Evolutionary conservation across 2,797 vertebrate species (phyloP).

Genomic region (Spinus olivaceus): DNA sequence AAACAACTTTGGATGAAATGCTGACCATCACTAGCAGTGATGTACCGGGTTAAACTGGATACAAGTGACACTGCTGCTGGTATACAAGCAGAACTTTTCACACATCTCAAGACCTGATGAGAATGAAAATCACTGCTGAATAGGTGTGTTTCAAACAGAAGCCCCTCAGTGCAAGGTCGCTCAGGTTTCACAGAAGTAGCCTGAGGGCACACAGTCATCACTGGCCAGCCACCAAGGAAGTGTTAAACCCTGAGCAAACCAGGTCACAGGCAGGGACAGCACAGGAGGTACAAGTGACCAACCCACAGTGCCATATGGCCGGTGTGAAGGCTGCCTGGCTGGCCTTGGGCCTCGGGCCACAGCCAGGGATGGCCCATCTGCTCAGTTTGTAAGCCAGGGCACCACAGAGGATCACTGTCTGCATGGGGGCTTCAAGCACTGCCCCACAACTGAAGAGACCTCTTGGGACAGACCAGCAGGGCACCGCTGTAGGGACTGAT

Average conservation of each 20-base stretch:
- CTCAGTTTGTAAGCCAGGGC: not conserved
- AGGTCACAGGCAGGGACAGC: not conserved
- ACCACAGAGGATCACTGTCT: fast-evolving
- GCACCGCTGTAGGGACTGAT: fast-evolving
- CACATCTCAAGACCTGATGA: fast-evolving
- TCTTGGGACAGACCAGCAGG: fast-evolving
- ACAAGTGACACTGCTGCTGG: not conserved
- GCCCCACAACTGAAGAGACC: not conserved
- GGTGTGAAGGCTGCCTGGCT: fast-evolving
- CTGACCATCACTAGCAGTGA: not conserved
- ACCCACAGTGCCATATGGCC: not conserved
- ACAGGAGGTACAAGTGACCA: not conserved
- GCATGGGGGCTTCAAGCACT: fast-evolving
- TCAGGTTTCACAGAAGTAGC: not conserved
- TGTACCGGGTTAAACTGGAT: not conserved
- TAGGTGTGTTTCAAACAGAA: not conserved
- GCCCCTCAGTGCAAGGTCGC: not conserved
- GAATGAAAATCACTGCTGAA: not conserved
- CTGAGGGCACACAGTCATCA: not conserved
- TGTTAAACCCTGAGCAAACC: not conserved
- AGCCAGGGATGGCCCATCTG: not conserved
- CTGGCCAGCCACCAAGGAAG: not conserved
- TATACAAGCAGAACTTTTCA: not conserved
- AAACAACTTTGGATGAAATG: not conserved
- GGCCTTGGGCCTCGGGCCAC: not conserved